phyloP scores from a whole-genome alignment of 2,888 invertebrate species.

The Griposia aprilina region DNA sequence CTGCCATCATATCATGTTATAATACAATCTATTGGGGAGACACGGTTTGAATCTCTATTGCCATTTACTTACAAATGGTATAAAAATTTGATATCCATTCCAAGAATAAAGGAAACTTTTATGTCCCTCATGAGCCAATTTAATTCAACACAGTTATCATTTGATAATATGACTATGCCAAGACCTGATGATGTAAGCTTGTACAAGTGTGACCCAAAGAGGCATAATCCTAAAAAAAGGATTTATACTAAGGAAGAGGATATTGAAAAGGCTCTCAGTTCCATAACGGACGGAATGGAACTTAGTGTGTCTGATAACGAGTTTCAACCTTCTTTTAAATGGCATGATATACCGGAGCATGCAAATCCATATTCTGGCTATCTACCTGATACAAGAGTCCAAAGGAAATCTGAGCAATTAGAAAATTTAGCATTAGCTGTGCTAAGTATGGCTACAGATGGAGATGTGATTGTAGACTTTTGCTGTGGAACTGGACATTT shows the following conservation, averaged over 20 bases:
- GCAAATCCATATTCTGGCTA: slow-evolving; percentile 95
- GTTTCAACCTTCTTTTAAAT: slow-evolving; percentile 88
- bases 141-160: slow-evolving; percentile 55
- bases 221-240: slow-evolving; percentile 93
- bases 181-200: slow-evolving; percentile 91
- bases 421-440: slow-evolving; percentile 95
- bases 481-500: slow-evolving; percentile 98
- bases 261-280: slow-evolving; percentile 91
- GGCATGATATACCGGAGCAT: slow-evolving; percentile 93
- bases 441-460: slow-evolving; percentile 92
- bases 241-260: slow-evolving; percentile 94
- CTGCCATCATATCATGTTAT: slow-evolving; percentile 93
- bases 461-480: slow-evolving; percentile 96
- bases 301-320: slow-evolving; percentile 79
- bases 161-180: slow-evolving; percentile 82
- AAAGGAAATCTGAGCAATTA: slow-evolving; percentile 96
- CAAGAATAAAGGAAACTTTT: slow-evolving; percentile 68
- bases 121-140: slow-evolving; percentile 65
- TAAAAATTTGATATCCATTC: slow-evolving; percentile 74
- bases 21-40: slow-evolving; percentile 84
- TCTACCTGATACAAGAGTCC: slow-evolving; percentile 93
- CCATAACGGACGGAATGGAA: slow-evolving; percentile 84
- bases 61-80: slow-evolving; percentile 93
- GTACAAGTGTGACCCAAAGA: slow-evolving; percentile 94
- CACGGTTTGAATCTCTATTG: slow-evolving; percentile 82